phyloP scores from a whole-genome alignment of 2,113 vertebrate species.

The Cryptomyrus ogoouensis region DNA sequence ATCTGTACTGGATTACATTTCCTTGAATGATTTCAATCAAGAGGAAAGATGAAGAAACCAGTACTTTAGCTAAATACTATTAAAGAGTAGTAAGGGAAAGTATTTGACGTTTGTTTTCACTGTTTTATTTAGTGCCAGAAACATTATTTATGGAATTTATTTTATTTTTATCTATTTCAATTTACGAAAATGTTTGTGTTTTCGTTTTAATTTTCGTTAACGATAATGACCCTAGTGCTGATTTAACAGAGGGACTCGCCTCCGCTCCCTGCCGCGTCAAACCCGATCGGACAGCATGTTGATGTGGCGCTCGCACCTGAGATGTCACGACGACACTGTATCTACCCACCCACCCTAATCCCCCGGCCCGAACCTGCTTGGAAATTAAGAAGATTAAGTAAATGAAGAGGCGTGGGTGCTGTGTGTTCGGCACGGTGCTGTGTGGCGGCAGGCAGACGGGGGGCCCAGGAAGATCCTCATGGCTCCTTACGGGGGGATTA shows the following conservation, averaged over 20 bases:
- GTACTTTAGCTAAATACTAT: not conserved
- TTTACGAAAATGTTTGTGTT: not conserved
- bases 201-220: not conserved
- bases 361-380: not conserved
- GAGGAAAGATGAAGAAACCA: not conserved
- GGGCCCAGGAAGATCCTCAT: conserved; percentile 23
- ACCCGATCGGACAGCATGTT: not conserved
- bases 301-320: not conserved
- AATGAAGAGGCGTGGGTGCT: conserved; percentile 10
- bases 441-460: not conserved
- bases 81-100: not conserved
- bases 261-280: not conserved
- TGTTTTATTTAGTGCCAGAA: not conserved
- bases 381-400: conserved; percentile 38
- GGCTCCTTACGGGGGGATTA: conserved; percentile 22
- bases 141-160: not conserved
- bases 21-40: not conserved
- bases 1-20: not conserved
- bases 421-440: conserved; percentile 9
- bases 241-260: not conserved
- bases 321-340: not conserved
- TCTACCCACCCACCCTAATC: conserved; percentile 9
- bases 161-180: not conserved
- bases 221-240: not conserved
- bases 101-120: not conserved